A percentile compares a stretch with the other conserved stretches of the same genome.
Evolutionary conservation across 2,888 invertebrate species (phyloP).

Genomic region (Drosophila macrospina): DNA sequence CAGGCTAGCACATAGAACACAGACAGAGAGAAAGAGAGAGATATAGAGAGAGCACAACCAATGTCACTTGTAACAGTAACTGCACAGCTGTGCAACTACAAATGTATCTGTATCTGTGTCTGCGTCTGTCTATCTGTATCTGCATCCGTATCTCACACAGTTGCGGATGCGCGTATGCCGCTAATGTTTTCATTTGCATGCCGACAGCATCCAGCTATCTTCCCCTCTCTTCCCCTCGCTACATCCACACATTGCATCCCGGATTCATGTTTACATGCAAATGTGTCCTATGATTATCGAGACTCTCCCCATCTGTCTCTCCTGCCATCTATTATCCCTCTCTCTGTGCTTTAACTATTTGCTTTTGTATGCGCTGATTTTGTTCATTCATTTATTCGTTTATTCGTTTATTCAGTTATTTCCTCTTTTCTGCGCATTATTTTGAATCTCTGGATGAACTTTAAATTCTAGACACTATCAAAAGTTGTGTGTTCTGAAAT

Average conservation of each 20-base stretch:
- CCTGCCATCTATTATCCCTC: background rate
- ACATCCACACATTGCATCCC: conserved; percentile 12
- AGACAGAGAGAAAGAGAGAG: background rate
- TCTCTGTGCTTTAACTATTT: conserved; percentile 53
- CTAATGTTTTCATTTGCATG: conserved; percentile 80
- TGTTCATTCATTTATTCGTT: conserved; percentile 30
- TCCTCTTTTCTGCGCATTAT: conserved; percentile 5
- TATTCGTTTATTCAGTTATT: conserved; percentile 22
- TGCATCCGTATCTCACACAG: conserved; percentile 35
- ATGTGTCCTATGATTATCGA: conserved; percentile 73
- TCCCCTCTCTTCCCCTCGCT: background rate
- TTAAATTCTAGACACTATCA: background rate
- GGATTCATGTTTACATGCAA: conserved; percentile 74
- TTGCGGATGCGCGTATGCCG: conserved; percentile 61
- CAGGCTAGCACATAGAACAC: conserved; percentile 30
- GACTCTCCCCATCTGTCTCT: conserved; percentile 18
- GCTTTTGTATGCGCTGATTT: conserved; percentile 59
- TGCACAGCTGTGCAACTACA: conserved; percentile 29
- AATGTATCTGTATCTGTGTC: conserved; percentile 45
- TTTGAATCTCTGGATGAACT: background rate
- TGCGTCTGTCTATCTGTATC: conserved; percentile 37
- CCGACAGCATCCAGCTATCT: conserved; percentile 45
- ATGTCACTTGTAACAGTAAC: conserved; percentile 57
- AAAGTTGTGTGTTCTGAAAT: background rate
- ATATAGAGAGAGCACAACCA: conserved; percentile 21